Evolutionary conservation across 2,797 vertebrate species (phyloP).

Genomic region (Peromyscus eremicus): DNA sequence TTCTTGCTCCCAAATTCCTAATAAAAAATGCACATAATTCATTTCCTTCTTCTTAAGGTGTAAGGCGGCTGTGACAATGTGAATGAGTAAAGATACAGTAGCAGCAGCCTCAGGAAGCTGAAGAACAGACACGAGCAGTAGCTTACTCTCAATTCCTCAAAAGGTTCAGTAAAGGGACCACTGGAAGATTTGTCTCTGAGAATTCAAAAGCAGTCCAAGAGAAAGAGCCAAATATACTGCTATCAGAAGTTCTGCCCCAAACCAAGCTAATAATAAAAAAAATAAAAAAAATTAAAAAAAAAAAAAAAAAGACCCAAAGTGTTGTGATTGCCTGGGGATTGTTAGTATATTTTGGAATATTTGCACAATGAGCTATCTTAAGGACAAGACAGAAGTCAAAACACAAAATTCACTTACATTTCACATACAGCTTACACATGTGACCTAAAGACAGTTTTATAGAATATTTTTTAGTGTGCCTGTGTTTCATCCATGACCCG

Average conservation of each 20-base stretch:
- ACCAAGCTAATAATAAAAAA: not conserved
- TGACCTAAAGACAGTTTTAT: not conserved
- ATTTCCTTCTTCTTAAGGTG: not conserved
- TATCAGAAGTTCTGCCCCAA: not conserved
- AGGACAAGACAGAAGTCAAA: not conserved
- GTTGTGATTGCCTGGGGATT: not conserved
- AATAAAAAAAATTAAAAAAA: too few species aligned
- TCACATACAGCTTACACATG: not conserved
- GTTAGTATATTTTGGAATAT: not conserved
- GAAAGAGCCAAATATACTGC: not conserved
- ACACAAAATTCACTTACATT: not conserved
- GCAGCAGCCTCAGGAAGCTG: not conserved
- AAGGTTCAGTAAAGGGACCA: not conserved
- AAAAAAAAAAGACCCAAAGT: not conserved
- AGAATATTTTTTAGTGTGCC: not conserved
- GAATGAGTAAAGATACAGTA: not conserved
- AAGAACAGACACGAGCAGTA: not conserved
- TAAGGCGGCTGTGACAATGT: not conserved
- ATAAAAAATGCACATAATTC: not conserved
- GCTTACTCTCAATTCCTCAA: not conserved
- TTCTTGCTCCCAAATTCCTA: not conserved
- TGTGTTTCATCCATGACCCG: not conserved
- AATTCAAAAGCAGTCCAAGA: not conserved
- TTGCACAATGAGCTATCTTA: not conserved
- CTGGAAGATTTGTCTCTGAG: not conserved